Conservation (phyloP, 2,888 invertebrate species). For the Criorhina ranunculi region DNA sequence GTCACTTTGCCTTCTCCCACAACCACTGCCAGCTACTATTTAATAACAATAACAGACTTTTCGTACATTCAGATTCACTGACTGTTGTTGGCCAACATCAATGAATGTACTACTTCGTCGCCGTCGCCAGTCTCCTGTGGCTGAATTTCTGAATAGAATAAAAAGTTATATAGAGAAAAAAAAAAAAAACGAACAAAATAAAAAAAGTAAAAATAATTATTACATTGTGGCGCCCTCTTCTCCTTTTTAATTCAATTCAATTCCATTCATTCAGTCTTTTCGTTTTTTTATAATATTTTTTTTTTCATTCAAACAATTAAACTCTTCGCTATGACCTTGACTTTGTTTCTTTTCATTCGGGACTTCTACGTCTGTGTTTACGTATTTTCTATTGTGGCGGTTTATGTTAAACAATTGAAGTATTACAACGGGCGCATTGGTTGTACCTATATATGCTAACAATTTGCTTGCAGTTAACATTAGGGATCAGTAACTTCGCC, state of each 20-base stretch:
- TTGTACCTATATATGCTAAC: conserved; percentile 70
- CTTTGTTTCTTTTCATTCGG: conserved; percentile 82
- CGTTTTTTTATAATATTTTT: conserved; percentile 73
- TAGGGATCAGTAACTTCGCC: conserved; percentile 70
- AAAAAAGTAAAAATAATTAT: conserved; percentile 75
- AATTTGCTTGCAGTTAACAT: conserved; percentile 74
- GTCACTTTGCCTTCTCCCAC: conserved; percentile 71
- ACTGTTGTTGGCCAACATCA: conserved; percentile 75
- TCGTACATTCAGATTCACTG: conserved; percentile 73
- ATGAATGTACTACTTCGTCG: conserved; percentile 73
- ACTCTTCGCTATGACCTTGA: conserved; percentile 84
- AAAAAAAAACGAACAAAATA: conserved; percentile 54
- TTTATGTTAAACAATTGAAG: conserved; percentile 77
- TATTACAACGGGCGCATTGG: conserved; percentile 74
- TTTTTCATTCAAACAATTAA: conserved; percentile 83
- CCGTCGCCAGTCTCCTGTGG: conserved; percentile 67
- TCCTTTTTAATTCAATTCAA: conserved; percentile 75
- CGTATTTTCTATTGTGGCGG: conserved; percentile 77
- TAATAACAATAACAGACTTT: conserved; percentile 76
- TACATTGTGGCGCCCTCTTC: conserved; percentile 76
- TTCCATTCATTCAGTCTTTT: conserved; percentile 76
- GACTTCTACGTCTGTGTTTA: conserved; percentile 76
- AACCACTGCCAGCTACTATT: conserved; percentile 69
- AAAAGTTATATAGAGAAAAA: conserved; percentile 66
- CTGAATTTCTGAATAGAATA: conserved; percentile 74